phyloP scores from a whole-genome alignment of 2,113 vertebrate species.

The Thalassarche chlororhynchos region DNA sequence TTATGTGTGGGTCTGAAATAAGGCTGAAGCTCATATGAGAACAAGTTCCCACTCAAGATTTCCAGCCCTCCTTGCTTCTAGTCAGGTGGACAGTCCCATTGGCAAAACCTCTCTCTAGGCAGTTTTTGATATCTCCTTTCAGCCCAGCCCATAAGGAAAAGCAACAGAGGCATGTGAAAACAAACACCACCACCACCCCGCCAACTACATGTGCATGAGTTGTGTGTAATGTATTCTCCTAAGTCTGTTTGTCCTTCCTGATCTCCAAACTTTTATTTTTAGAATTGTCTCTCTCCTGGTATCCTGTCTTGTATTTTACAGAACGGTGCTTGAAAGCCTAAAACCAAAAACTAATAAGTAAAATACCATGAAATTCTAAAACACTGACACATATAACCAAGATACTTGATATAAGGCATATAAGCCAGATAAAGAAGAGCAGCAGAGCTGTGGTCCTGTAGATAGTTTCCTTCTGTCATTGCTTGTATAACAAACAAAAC shows the following conservation, averaged over 20 bases:
- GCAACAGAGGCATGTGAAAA: neutral
- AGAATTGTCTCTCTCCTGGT: neutral
- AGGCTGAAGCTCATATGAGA: neutral
- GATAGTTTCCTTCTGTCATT: neutral
- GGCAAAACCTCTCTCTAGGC: neutral
- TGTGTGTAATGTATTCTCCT: neutral
- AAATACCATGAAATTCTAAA: neutral
- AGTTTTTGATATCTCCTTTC: neutral
- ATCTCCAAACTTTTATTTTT: neutral
- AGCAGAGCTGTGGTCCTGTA: neutral
- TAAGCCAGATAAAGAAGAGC: neutral
- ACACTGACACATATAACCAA: neutral
- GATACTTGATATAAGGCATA: neutral
- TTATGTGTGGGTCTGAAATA: neutral
- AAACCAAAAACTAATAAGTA: neutral
- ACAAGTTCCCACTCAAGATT: neutral
- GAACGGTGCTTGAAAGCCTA: neutral
- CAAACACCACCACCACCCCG: neutral
- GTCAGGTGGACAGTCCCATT: neutral
- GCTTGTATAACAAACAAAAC: neutral
- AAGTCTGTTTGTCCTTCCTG: neutral
- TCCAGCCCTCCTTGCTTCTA: neutral
- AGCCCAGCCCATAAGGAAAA: neutral
- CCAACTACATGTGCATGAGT: fast-evolving
- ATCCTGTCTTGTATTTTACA: neutral